Conservation (phyloP, 2,113 vertebrate genomes). For the Lepus europaeus region DNA sequence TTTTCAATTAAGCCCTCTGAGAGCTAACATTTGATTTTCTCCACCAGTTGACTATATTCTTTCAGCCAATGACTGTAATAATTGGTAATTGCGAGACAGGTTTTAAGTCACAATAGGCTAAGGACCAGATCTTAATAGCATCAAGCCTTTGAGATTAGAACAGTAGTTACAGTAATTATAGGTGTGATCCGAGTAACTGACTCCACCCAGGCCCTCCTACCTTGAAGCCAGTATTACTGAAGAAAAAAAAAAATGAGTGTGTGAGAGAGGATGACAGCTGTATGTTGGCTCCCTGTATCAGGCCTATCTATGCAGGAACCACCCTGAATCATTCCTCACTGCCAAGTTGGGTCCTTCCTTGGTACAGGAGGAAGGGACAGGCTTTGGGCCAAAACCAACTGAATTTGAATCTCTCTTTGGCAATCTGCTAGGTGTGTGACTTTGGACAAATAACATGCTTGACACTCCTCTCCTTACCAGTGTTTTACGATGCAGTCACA, state of each 20-base stretch:
- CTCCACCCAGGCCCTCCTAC: background rate
- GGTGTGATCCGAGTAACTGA: background rate
- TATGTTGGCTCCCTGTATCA: background rate
- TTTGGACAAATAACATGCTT: background rate
- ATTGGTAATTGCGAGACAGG: background rate
- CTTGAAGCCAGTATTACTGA: background rate
- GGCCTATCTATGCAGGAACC: background rate
- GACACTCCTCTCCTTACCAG: background rate
- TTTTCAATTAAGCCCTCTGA: conserved; percentile 5
- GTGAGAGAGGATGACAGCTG: background rate
- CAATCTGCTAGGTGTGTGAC: background rate
- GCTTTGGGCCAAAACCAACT: background rate
- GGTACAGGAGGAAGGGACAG: background rate
- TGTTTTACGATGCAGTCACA: background rate
- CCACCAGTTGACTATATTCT: background rate
- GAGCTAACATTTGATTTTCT: conserved; percentile 4
- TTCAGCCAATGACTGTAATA: conserved; percentile 18
- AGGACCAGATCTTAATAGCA: conserved; percentile 11
- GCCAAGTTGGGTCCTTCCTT: background rate
- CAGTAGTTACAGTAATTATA: background rate
- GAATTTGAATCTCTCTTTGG: background rate
- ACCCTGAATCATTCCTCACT: background rate
- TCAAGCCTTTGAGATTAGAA: conserved; percentile 17
- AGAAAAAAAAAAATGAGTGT: background rate
- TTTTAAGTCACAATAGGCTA: background rate